Conservation (phyloP, 2,888 invertebrate genomes). For the Melinaea menophilus region DNA sequence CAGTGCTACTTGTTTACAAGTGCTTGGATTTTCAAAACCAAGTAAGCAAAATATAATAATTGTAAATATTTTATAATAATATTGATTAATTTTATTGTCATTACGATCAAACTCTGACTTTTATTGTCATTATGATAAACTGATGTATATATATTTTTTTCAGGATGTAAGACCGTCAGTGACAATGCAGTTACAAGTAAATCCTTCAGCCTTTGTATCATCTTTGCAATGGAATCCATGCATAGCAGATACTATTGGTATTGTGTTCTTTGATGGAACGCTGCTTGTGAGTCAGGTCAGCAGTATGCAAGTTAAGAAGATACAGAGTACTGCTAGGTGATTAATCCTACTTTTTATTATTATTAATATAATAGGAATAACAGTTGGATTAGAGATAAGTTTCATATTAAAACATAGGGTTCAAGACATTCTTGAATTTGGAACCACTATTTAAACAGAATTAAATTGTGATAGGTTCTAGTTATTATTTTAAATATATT, state of each 20-base stretch:
- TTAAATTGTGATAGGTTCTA: no score
- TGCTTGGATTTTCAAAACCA: conserved; percentile 82
- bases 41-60: conserved; percentile 39
- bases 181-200: conserved; percentile 51
- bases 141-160: conserved; percentile 21
- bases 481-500: no score
- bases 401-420: no score
- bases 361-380: not conserved
- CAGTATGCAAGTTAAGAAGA: conserved; percentile 66
- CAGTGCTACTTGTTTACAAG: conserved; percentile 81
- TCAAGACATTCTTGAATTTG: no score
- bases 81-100: no score
- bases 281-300: conserved; percentile 76
- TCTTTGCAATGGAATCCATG: conserved; percentile 93
- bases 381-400: no score
- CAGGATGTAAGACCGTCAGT: conserved; percentile 57
- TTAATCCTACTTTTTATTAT: conserved; percentile 1
- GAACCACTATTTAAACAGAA: no score
- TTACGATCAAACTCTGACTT: no score
- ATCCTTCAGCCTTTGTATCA: conserved; percentile 57
- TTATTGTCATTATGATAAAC: not conserved
- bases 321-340: conserved; percentile 72
- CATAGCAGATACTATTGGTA: conserved; percentile 83
- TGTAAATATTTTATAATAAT: not conserved
- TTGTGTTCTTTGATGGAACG: conserved; percentile 85